A percentile compares a stretch with the other conserved stretches of the same genome.
Conservation (phyloP, 2,888 invertebrate genomes). For the Limnephilus auricula region DNA sequence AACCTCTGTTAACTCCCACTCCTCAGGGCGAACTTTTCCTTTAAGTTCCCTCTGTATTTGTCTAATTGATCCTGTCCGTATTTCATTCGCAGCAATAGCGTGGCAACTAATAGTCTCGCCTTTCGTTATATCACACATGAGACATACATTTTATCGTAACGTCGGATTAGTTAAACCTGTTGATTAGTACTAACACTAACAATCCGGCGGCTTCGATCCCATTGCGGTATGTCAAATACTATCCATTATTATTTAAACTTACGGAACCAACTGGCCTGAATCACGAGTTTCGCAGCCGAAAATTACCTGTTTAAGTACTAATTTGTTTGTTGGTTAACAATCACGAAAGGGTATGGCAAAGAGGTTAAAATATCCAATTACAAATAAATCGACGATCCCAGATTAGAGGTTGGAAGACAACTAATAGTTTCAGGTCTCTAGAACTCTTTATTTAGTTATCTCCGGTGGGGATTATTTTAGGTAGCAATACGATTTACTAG, state of each 20-base stretch:
- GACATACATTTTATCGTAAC: neutral
- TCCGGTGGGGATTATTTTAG: neutral
- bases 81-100: neutral
- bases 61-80: neutral
- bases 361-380: no score
- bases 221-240: no score
- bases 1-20: neutral
- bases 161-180: neutral
- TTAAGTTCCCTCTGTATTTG: neutral
- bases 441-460: no score
- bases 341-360: neutral
- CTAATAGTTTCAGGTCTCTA: no score
- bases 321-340: no score
- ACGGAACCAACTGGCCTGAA: neutral
- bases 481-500: neutral
- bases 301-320: neutral
- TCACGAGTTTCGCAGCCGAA: constrained; percentile 4
- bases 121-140: neutral
- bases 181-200: no score
- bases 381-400: no score
- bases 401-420: no score
- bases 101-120: neutral
- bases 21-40: neutral
- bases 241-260: no score
- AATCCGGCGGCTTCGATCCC: no score